phyloP scores from a whole-genome alignment of 37 sponge, comb jelly and placozoan genomes.

The Lycopodina hypogea region DNA sequence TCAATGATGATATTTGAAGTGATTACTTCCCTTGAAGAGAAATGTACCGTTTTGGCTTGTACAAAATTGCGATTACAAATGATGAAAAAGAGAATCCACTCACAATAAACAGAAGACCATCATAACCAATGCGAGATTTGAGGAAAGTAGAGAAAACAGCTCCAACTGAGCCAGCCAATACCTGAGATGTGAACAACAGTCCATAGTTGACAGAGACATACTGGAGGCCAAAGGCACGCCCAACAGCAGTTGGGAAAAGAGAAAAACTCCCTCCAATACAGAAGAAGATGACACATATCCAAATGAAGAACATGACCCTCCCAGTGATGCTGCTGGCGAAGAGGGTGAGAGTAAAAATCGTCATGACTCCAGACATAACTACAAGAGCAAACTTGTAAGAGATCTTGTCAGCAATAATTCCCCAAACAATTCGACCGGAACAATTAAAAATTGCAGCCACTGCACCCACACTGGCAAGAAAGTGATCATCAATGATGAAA shows the following conservation, averaged over 20 bases:
- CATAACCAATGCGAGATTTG: conserved; percentile 2
- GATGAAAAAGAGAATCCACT: conserved; percentile 26
- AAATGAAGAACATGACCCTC: conserved; percentile 53
- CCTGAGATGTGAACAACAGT: conserved; percentile 61
- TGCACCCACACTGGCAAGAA: conserved; percentile 56
- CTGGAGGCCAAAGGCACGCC: conserved; percentile 65
- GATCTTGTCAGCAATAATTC: conserved; percentile 51
- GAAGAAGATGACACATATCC: conserved; percentile 80
- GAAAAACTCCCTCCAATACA: conserved; percentile 84
- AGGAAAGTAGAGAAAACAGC: conserved; percentile 29
- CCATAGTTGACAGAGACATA: conserved; percentile 77
- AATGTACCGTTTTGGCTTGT: conserved; percentile 59
- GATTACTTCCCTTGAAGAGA: conserved; percentile 2
- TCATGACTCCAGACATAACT: conserved; percentile 30
- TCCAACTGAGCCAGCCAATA: conserved; percentile 31
- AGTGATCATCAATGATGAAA: conserved; percentile 59
- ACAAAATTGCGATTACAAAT: conserved; percentile 36
- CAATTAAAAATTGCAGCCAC: conserved; percentile 63
- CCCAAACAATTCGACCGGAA: conserved; percentile 76
- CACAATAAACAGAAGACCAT: conserved; percentile 33
- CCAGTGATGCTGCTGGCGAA: conserved; percentile 22
- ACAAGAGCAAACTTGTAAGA: conserved; percentile 67
- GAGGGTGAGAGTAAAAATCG: conserved; percentile 38
- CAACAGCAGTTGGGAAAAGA: conserved; percentile 66
- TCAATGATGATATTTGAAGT: no score